Base-by-base conservation (phyloP, 1,140 invertebrate genomes). In the Magallana gigas region DNA sequence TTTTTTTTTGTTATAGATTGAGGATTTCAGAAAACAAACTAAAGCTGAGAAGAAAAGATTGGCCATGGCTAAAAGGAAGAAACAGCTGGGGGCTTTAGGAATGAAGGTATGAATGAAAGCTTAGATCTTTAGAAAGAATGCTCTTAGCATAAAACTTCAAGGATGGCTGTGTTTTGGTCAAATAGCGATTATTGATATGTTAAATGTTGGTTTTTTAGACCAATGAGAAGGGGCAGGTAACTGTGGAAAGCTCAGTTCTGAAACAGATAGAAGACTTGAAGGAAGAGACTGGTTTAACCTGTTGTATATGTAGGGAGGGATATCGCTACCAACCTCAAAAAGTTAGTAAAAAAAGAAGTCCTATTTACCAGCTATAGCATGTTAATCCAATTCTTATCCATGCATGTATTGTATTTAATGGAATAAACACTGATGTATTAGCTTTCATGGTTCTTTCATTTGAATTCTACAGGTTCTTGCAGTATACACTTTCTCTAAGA, bases 271-370 rank as follows among this genome's bases (percentile, higher is more conserved):
- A 98, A 93, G 98, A 99, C 93, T 95, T 99, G 58, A 98, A 98
- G 8, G 98, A 99, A 94, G 98, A 99, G 95, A 97, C 97, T 0
- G 98, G 98, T 36, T 95, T 99, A n/a, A 97, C 98, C 0, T 99
- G 99, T 95, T 99, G 98, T 91, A 99, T 99, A 92, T 99, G 99
- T 94, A 96, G 98, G 58, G 99, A 99, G 95, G 98, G 98, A 2
- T 99, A 99, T 94, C 97, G 98, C 93, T 99, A 98, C 94, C 93
- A 95, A 90, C 95, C 94, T 29, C 92, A 93, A 80, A 95, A 95
- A 91, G 94, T 94, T 87, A 83, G 59, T 62, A 0, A 0, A 4
- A 48, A 23, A 36, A 71, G 48, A 12, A 29, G 23, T 12, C 23
- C 57, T 48, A 8, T 71, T n/a, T 16, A 8, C 1, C 1, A 68